A percentile compares a stretch with the other conserved stretches of the same genome.
Evolutionary conservation across 2,113 vertebrate genomes (phyloP).

Genomic region (Hippoglossus stenolepis): DNA sequence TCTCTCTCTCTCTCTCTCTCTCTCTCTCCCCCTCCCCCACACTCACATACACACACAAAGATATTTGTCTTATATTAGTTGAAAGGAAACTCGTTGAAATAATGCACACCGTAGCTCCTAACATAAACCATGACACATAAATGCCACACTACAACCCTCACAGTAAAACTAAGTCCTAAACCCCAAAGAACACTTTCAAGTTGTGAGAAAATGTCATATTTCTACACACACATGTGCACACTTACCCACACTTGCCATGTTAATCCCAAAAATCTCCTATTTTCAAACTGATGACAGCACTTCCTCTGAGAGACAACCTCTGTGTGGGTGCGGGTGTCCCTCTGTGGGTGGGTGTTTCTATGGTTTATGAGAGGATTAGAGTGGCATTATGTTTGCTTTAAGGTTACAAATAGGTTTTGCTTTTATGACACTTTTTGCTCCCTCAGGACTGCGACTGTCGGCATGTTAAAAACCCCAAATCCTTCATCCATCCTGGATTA

Average conservation of each 20-base stretch:
- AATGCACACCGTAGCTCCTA: not conserved
- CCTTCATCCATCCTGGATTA: not conserved
- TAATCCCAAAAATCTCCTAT: conserved; percentile 55
- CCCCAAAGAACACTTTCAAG: no score
- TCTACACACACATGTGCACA: not conserved
- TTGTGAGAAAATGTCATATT: no score
- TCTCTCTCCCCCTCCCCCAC: not conserved
- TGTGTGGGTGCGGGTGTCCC: not conserved
- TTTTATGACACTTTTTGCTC: conserved; percentile 19
- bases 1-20: no score
- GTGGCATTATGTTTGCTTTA: conserved; percentile 18
- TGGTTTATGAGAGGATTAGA: not conserved
- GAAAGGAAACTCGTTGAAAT: not conserved
- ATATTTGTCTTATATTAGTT: not conserved
- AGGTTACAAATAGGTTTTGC: conserved; percentile 29
- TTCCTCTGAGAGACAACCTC: conserved; percentile 25
- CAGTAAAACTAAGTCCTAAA: not conserved
- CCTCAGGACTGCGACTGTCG: not conserved
- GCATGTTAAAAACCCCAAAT: not conserved
- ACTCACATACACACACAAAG: not conserved
- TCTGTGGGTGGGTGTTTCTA: conserved; percentile 11
- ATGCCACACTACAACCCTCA: not conserved
- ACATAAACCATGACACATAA: not conserved
- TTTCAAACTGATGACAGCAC: conserved; percentile 70
- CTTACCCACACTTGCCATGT: conserved; percentile 23